These are phyloP conservation scores for Malacoctenus gilli DNA, from an alignment of 2,797 vertebrate species.

Conservation along the genomic window DNA sequence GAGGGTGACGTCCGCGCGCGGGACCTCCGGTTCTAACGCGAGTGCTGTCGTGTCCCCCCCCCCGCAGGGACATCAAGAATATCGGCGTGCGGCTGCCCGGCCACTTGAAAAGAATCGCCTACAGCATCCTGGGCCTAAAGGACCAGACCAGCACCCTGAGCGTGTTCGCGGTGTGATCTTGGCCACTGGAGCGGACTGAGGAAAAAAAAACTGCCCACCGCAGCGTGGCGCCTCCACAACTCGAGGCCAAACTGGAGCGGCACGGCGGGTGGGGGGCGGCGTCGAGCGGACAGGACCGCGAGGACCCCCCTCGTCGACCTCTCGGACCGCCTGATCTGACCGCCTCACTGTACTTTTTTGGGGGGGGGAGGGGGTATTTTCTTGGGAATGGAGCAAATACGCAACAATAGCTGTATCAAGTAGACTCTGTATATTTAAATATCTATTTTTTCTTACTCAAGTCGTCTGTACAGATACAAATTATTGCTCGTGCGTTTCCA, in stretches of 20 bases:
- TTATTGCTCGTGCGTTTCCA: constrained; percentile 42
- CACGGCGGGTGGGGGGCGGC: constrained; percentile 64
- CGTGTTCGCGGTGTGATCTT: constrained; percentile 84
- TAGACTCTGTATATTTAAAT: constrained; percentile 77
- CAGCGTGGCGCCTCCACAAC: constrained; percentile 70
- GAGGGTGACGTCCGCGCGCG: no score
- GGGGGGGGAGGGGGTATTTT: no score
- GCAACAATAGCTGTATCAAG: constrained; percentile 59
- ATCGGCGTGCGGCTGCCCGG: constrained; percentile 93
- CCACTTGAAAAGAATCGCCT: constrained; percentile 94
- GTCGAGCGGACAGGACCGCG: constrained; percentile 58
- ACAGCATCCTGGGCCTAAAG: constrained; percentile 94
- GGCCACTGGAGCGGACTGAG: constrained; percentile 25
- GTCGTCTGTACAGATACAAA: constrained; percentile 63
- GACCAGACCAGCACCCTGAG: constrained; percentile 91
- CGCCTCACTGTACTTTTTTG: constrained; percentile 65
- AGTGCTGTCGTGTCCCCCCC: constrained; percentile 45
- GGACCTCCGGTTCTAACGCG: no score
- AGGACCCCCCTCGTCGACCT: constrained; percentile 48
- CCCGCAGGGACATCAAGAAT: constrained; percentile 89
- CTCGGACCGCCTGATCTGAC: constrained; percentile 60
- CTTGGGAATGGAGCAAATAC: constrained; percentile 61
- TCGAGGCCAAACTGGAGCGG: constrained; percentile 66
- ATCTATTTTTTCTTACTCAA: constrained; percentile 75
- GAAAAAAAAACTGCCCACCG: constrained; percentile 55